These are phyloP conservation scores for Peromyscus nudipes DNA, from an alignment of 2,797 vertebrate genomes.

Conservation along the genomic window DNA sequence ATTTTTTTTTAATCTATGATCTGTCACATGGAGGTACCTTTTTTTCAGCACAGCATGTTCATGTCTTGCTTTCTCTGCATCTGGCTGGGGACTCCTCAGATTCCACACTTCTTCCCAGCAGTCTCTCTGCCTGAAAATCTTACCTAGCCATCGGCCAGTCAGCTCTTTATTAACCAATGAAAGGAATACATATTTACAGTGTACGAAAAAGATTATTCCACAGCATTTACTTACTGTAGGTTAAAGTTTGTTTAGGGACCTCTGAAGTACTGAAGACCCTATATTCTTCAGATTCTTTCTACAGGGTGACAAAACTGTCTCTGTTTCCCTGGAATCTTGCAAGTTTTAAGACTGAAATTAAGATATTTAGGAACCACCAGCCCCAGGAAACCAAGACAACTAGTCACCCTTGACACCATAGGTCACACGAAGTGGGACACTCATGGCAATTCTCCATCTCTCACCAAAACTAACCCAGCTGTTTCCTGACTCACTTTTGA, in stretches of 20 bases:
- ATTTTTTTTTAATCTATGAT: too few relatives aligned
- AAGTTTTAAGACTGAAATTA: slow-evolving; percentile 47
- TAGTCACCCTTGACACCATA: not conserved
- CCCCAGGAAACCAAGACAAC: not conserved
- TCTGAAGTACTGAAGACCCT: not conserved
- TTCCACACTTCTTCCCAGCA: too few relatives aligned
- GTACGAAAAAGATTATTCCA: too few relatives aligned
- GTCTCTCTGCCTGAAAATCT: too few relatives aligned
- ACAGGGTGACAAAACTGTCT: not conserved
- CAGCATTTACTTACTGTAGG: slow-evolving; percentile 12
- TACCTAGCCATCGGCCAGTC: too few relatives aligned
- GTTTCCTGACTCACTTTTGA: not conserved
- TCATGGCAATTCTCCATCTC: not conserved
- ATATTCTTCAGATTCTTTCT: not conserved
- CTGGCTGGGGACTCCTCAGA: too few relatives aligned
- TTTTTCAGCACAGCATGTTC: too few relatives aligned
- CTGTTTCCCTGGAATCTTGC: not conserved
- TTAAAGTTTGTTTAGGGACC: slow-evolving; percentile 37
- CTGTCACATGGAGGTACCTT: too few relatives aligned
- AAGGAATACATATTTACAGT: too few relatives aligned
- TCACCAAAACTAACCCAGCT: not conserved
- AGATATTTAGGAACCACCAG: not conserved
- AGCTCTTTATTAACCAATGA: too few relatives aligned
- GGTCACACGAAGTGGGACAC: too few relatives aligned
- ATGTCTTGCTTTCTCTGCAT: too few relatives aligned